Conservation (phyloP, 1,140 invertebrate genomes). For the Melipona quadrifasciata region DNA sequence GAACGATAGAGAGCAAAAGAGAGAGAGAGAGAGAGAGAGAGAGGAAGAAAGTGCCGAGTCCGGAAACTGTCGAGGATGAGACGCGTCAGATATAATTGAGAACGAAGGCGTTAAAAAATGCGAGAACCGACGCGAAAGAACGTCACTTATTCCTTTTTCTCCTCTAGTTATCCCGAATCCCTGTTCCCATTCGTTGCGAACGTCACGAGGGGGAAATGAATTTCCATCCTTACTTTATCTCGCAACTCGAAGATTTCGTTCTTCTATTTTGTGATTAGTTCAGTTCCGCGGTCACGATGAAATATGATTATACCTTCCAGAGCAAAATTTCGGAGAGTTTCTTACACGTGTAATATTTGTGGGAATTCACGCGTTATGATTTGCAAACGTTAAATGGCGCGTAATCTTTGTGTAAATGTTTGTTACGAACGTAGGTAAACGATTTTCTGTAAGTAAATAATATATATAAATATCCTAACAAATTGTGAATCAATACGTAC, state of each 20-base stretch:
- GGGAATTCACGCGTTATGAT: too few relatives aligned
- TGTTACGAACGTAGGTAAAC: too few relatives aligned
- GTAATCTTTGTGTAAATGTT: too few relatives aligned
- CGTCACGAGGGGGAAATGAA: background rate
- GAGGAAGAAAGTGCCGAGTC: background rate
- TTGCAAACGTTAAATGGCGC: too few relatives aligned
- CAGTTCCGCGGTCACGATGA: background rate
- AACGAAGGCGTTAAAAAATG: constrained; percentile 50
- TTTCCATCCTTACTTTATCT: background rate
- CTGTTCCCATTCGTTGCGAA: background rate
- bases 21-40: background rate
- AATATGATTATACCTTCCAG: too few relatives aligned
- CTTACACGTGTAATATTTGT: background rate
- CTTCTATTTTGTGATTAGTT: background rate
- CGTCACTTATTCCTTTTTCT: constrained; percentile 14
- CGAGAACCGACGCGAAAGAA: constrained; percentile 15
- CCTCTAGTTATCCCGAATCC: background rate
- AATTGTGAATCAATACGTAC: too few relatives aligned
- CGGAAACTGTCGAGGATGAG: constrained; percentile 42
- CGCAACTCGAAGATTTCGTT: background rate
- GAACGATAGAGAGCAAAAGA: too few relatives aligned
- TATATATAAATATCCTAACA: too few relatives aligned
- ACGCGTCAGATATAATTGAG: constrained; percentile 49
- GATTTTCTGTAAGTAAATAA: too few relatives aligned
- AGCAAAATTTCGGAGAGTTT: background rate